phyloP scores from a whole-genome alignment of 2,797 vertebrate genomes.

The Acrossocheilus wenchowensis region DNA sequence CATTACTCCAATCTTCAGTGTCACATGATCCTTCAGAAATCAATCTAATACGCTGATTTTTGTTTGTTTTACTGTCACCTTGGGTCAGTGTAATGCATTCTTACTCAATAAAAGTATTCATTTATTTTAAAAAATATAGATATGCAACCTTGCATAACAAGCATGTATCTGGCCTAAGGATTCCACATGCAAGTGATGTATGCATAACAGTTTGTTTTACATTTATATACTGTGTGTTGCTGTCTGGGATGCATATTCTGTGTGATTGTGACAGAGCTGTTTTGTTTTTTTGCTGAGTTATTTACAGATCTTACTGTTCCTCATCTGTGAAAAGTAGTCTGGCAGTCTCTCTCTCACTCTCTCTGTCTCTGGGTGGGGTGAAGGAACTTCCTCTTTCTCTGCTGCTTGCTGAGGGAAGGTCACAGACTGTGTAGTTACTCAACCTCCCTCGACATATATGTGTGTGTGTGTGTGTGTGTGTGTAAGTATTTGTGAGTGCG shows the following conservation, averaged over 20 bases:
- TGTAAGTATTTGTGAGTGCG: constrained; percentile 52
- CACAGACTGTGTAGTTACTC: constrained; percentile 72
- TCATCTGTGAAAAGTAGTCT: constrained; percentile 51
- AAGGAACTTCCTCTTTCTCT: constrained; percentile 70
- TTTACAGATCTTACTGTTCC: constrained; percentile 43
- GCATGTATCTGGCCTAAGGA: not conserved
- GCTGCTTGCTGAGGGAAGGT: constrained; percentile 67
- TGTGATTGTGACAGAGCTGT: constrained; percentile 24
- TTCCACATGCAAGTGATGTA: not conserved
- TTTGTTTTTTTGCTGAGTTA: constrained; percentile 40
- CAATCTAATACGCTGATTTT: not conserved
- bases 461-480: constrained; percentile 34
- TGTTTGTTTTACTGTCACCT: not conserved
- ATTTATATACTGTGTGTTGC: not conserved
- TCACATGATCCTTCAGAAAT: not conserved
- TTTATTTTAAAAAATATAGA: not conserved
- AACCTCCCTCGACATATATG: constrained; percentile 50
- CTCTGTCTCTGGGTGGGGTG: constrained; percentile 71
- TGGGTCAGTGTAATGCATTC: not conserved
- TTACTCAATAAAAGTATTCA: not conserved
- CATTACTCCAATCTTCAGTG: not conserved
- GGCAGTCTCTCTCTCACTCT: constrained; percentile 32
- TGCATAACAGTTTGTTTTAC: not conserved
- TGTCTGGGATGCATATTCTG: constrained; percentile 19
- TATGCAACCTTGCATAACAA: not conserved